Evolutionary conservation across 2,113 vertebrate species (phyloP).

Genomic region (Nothobranchius furzeri): DNA sequence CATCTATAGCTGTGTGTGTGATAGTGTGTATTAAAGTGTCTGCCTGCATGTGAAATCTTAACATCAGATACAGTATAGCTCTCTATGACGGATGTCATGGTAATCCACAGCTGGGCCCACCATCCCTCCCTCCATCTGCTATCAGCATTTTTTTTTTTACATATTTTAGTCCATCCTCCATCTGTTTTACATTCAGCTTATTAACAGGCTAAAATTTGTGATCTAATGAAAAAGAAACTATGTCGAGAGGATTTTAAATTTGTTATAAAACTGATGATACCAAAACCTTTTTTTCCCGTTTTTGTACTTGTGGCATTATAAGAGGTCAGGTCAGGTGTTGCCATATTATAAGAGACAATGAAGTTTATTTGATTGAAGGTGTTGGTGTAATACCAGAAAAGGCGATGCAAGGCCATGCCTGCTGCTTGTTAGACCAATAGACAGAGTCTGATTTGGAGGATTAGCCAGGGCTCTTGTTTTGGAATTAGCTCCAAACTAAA

Average conservation of each 20-base stretch:
- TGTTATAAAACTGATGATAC: background rate
- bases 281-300: background rate
- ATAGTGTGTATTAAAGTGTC: constrained; percentile 24
- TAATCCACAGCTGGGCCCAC: constrained; percentile 49
- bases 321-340: too few relatives aligned
- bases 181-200: constrained; percentile 1
- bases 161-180: background rate
- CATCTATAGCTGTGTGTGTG: constrained; percentile 40
- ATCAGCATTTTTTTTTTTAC: constrained; percentile 25
- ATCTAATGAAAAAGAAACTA: constrained; percentile 8
- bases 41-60: constrained; percentile 46
- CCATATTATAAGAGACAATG: background rate
- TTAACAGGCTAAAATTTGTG: background rate
- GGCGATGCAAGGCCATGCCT: constrained; percentile 40
- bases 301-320: background rate
- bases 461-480: constrained; percentile 68
- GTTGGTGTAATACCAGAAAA: constrained; percentile 38
- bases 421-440: constrained; percentile 43
- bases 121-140: constrained; percentile 6
- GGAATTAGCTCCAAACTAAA: constrained; percentile 72
- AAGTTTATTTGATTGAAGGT: constrained; percentile 16
- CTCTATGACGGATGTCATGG: constrained; percentile 50
- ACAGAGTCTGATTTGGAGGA: constrained; percentile 56
- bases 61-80: constrained; percentile 45
- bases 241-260: constrained; percentile 1